phyloP scores from a whole-genome alignment of 1,140 invertebrate genomes.

The Atta cephalotes region DNA sequence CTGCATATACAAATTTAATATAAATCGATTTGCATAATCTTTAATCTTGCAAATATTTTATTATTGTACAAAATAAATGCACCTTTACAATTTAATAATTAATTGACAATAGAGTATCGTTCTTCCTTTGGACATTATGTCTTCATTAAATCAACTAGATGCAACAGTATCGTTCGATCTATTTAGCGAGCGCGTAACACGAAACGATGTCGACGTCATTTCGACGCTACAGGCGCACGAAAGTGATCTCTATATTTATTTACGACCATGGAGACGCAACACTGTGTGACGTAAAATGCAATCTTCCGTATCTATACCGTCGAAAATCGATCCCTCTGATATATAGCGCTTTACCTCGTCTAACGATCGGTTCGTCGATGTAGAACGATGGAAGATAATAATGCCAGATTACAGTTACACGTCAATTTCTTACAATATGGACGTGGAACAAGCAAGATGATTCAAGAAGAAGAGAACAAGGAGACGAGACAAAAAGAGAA shows the following conservation, averaged over 20 bases:
- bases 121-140: neutral
- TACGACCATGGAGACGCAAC: neutral
- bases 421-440: constrained; percentile 26
- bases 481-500: neutral
- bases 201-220: constrained; percentile 6
- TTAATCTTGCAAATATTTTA: constrained; percentile 1
- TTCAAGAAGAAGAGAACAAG: neutral
- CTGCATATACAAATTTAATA: no score
- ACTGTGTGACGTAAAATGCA: constrained; percentile 30
- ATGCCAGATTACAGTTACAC: constrained; percentile 63
- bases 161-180: neutral
- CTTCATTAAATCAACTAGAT: constrained; percentile 19
- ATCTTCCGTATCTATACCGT: constrained; percentile 34
- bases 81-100: constrained; percentile 9
- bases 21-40: no score
- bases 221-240: neutral
- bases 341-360: constrained; percentile 15
- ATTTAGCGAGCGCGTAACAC: neutral
- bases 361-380: constrained; percentile 45
- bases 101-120: neutral
- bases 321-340: constrained; percentile 40
- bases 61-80: neutral
- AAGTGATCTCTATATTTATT: constrained; percentile 39
- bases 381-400: constrained; percentile 55
- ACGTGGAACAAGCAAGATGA: constrained; percentile 4